phyloP scores from a whole-genome alignment of 2,797 vertebrate species.

The Gymnoscopelus braueri region DNA sequence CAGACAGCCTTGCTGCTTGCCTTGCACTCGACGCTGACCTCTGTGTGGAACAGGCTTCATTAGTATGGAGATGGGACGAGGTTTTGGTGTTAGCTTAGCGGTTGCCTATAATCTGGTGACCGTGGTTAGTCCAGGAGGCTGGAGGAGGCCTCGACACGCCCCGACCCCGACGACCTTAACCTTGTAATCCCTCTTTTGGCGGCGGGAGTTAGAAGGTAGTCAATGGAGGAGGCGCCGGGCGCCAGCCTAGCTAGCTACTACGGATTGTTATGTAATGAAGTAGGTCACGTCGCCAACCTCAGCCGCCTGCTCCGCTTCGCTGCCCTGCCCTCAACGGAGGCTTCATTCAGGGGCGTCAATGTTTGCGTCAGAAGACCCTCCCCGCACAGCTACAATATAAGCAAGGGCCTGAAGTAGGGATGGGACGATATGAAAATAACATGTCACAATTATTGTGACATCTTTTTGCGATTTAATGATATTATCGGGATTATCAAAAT shows the following conservation, averaged over 20 bases:
- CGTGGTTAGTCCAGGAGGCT: conserved; percentile 53
- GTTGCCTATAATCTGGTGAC: conserved; percentile 58
- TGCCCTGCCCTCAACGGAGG: conserved; percentile 52
- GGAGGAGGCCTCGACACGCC: conserved; percentile 27
- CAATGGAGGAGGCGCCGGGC: conserved; percentile 47
- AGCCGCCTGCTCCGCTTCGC: conserved; percentile 61
- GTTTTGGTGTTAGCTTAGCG: conserved; percentile 38
- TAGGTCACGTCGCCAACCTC: conserved; percentile 68
- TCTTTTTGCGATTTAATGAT: no score
- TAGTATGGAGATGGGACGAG: conserved; percentile 47
- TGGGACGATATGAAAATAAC: no score
- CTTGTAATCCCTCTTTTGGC: conserved; percentile 49
- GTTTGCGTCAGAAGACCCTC: not conserved
- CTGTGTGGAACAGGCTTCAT: conserved; percentile 60
- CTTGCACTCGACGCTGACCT: conserved; percentile 59
- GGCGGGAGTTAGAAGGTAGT: conserved; percentile 53
- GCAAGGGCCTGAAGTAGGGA: no score
- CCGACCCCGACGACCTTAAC: conserved; percentile 48
- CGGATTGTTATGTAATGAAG: conserved; percentile 76
- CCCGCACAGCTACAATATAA: not conserved
- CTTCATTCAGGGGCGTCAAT: conserved; percentile 52
- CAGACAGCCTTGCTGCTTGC: conserved; percentile 48
- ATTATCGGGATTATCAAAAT: no score
- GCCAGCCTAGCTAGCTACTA: conserved; percentile 19
- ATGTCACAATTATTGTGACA: no score